Evolutionary conservation across 2,888 invertebrate genomes (phyloP), one percentile per base, ranked within the genome.

Genomic region (Candidula unifasciata): DNA sequence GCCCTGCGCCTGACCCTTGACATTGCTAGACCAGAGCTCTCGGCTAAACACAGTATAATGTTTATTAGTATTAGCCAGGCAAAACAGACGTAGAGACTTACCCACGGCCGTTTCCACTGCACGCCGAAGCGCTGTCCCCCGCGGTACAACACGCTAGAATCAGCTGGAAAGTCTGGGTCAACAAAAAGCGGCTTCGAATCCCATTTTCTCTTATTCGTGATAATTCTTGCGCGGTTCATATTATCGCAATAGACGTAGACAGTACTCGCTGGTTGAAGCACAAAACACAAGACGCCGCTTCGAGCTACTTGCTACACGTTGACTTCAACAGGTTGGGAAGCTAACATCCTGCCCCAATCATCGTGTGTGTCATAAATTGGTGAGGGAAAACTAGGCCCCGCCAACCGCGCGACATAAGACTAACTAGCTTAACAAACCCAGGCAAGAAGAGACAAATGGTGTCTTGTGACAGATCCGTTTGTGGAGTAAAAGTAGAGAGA

Each of bases 131-230:
- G 52, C 5, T 2, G 30, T 21, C 77, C 77, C 8, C 77, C 68
- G 27, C 54, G 57, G 18, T n/a, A 74, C 60, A 82, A 37, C 30
- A 74, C 64, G 18, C 27, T 64, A 24, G 64, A 82, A 44, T 82
- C 24, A 21, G 82, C 64, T 33, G 64, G 82, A 21, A 82, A 82
- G n/a, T 82, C 66, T 16, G 74, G 74, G 27, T 82, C 82, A 21
- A 64, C 64, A 27, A 27, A 82, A 18, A 82, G 57, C 2, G 80
- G 27, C 21, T 54, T 74, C 18, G 74, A 30, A 30, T 74, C 74
- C 74, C 74, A 74, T 24, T 21, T 18, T 35, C 66, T 30, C 21
- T 57, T 33, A 21, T 33, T 60, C 64, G 3, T n/a, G 35, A 24
- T 35, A 6, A 30, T 74, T 27, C 30, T n/a, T 21, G 24, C 21